Evolutionary conservation across 2,888 invertebrate species (phyloP).

Genomic region (Zaprionus lineosus): DNA sequence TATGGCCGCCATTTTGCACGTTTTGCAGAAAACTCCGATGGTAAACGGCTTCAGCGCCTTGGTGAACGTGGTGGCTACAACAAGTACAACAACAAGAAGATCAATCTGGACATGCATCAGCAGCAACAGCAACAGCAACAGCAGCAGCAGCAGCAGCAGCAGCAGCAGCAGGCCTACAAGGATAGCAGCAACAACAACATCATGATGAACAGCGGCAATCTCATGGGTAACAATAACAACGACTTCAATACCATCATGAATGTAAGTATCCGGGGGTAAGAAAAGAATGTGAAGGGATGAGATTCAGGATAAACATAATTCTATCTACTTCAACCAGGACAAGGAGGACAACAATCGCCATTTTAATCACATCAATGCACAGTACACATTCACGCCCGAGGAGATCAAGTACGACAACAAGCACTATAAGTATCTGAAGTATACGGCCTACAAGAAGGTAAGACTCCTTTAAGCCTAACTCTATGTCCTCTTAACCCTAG

Average conservation of each 20-base stretch:
- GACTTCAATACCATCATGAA: constrained; percentile 81
- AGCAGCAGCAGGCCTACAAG: constrained; percentile 79
- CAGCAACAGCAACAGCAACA: constrained; percentile 69
- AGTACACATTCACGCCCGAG: constrained; percentile 88
- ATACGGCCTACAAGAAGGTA: constrained; percentile 88
- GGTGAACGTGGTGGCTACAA: constrained; percentile 84
- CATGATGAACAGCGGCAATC: constrained; percentile 74
- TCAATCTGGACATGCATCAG: constrained; percentile 84
- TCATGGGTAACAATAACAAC: constrained; percentile 76
- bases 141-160: constrained; percentile 69
- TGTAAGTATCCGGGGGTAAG: constrained; percentile 64
- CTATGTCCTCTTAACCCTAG: neutral
- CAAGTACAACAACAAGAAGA: constrained; percentile 86
- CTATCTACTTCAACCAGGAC: constrained; percentile 61
- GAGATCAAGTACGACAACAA: constrained; percentile 91
- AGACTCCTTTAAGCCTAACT: neutral
- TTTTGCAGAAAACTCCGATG: constrained; percentile 82
- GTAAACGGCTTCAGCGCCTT: constrained; percentile 85
- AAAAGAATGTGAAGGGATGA: no score
- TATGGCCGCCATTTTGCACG: constrained; percentile 49
- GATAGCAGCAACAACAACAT: constrained; percentile 80
- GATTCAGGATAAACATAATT: neutral
- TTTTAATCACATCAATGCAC: constrained; percentile 83
- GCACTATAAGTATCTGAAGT: constrained; percentile 90
- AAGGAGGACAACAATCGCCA: constrained; percentile 83